Evolutionary conservation across 2,797 vertebrate genomes (phyloP).

Genomic region (Acanthurus tractus): DNA sequence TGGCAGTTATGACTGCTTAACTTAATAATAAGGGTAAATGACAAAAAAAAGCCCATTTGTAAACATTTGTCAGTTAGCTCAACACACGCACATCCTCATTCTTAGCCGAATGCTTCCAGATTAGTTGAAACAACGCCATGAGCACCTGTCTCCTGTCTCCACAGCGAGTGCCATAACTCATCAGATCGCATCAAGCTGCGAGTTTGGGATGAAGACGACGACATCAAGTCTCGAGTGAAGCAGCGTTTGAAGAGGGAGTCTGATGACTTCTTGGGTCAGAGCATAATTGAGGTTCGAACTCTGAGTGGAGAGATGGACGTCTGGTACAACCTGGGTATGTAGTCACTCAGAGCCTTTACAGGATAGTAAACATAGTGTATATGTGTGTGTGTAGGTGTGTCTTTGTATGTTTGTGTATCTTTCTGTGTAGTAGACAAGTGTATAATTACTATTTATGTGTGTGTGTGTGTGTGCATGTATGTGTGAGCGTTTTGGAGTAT

Average conservation of each 20-base stretch:
- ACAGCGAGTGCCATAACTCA: conserved; percentile 95
- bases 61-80: not conserved
- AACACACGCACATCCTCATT: not conserved
- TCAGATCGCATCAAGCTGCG: conserved; percentile 97
- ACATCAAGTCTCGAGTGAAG: conserved; percentile 97
- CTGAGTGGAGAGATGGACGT: conserved; percentile 98
- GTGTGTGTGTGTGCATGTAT: not conserved
- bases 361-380: not conserved
- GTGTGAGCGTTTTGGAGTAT: not conserved
- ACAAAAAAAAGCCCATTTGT: not conserved
- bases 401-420: not conserved
- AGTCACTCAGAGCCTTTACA: not conserved
- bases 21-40: too few species aligned
- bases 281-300: conserved; percentile 97
- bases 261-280: conserved; percentile 97
- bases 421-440: too few species aligned
- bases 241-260: conserved; percentile 97
- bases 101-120: not conserved
- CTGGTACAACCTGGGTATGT: conserved; percentile 97
- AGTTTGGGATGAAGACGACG: conserved; percentile 98
- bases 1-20: not conserved
- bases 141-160: conserved; percentile 4
- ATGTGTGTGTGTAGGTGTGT: not conserved
- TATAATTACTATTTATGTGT: not conserved
- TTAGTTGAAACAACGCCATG: not conserved